phyloP scores from a whole-genome alignment of 2,888 invertebrate species.

The Andricus curvator region DNA sequence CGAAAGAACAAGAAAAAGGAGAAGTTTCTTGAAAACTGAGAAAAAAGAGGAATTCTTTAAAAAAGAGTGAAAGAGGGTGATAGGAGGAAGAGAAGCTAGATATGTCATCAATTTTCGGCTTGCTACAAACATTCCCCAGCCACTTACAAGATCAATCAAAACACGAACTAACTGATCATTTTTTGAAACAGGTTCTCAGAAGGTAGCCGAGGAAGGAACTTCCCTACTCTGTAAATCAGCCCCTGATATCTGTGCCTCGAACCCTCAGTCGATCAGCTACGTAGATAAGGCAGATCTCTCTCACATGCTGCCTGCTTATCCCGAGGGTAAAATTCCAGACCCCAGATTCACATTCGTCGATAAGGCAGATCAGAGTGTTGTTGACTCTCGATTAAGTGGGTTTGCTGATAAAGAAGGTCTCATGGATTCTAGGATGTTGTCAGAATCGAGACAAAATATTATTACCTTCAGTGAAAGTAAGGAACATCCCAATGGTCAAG shows the following conservation, averaged over 20 bases:
- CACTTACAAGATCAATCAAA: neutral
- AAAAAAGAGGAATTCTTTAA: no score
- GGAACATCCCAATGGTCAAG: conserved; percentile 68
- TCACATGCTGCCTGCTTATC: conserved; percentile 74
- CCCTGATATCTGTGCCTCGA: conserved; percentile 76
- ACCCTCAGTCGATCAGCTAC: conserved; percentile 75
- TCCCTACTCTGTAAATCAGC: conserved; percentile 75
- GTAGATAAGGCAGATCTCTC: conserved; percentile 75
- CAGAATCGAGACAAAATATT: conserved; percentile 75
- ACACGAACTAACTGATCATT: conserved; percentile 7
- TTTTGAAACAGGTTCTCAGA: conserved; percentile 63
- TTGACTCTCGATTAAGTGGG: conserved; percentile 74
- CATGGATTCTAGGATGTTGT: conserved; percentile 73
- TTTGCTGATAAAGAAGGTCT: conserved; percentile 75
- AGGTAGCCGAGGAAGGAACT: conserved; percentile 74
- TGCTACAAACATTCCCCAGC: neutral
- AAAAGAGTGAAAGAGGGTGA: no score
- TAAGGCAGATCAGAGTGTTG: conserved; percentile 70
- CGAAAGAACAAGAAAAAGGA: no score
- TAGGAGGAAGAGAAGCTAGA: neutral
- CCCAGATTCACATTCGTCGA: conserved; percentile 70
- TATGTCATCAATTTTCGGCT: neutral
- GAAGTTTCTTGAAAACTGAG: no score
- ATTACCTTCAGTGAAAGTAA: conserved; percentile 74
- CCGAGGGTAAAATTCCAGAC: conserved; percentile 69